Conservation (phyloP, 2,888 invertebrate genomes). For the Globia sparganii region DNA sequence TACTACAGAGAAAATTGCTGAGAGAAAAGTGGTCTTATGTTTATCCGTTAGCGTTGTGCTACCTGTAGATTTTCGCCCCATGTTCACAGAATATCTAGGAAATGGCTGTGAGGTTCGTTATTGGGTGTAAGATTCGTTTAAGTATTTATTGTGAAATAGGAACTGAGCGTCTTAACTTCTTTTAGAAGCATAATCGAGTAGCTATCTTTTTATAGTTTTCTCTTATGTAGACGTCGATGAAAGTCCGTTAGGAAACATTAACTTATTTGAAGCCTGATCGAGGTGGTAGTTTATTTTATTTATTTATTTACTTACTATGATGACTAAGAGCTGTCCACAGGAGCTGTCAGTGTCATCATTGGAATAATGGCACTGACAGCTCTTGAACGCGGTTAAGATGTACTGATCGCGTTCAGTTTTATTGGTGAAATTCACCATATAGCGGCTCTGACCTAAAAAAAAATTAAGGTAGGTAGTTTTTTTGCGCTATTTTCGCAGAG, state of each 20-base stretch:
- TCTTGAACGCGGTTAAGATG: not conserved
- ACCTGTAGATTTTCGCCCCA: slow-evolving; percentile 69
- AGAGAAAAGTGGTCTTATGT: slow-evolving; percentile 73
- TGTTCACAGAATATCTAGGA: slow-evolving; percentile 70
- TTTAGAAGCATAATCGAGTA: slow-evolving; percentile 25
- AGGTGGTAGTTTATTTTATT: too few species aligned
- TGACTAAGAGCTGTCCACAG: too few species aligned
- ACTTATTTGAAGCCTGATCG: not conserved
- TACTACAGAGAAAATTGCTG: slow-evolving; percentile 75
- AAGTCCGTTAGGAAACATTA: slow-evolving; percentile 17
- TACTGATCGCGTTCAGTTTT: not conserved
- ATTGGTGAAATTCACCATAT: not conserved
- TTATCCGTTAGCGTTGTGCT: slow-evolving; percentile 69
- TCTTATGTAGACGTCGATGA: slow-evolving; percentile 19
- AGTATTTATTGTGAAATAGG: slow-evolving; percentile 56
- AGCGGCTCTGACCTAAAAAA: too few species aligned
- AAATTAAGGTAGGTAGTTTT: not conserved
- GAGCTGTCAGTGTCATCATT: not conserved
- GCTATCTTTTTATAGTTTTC: slow-evolving; percentile 35
- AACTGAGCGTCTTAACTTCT: slow-evolving; percentile 14
- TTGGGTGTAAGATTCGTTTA: slow-evolving; percentile 43
- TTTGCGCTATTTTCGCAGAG: not conserved
- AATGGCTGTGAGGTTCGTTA: slow-evolving; percentile 54
- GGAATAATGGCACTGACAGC: not conserved
- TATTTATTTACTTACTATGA: too few species aligned